These are phyloP conservation scores for Corydoras maculifer DNA, from an alignment of 2,113 vertebrate species.

Conservation along the genomic window DNA sequence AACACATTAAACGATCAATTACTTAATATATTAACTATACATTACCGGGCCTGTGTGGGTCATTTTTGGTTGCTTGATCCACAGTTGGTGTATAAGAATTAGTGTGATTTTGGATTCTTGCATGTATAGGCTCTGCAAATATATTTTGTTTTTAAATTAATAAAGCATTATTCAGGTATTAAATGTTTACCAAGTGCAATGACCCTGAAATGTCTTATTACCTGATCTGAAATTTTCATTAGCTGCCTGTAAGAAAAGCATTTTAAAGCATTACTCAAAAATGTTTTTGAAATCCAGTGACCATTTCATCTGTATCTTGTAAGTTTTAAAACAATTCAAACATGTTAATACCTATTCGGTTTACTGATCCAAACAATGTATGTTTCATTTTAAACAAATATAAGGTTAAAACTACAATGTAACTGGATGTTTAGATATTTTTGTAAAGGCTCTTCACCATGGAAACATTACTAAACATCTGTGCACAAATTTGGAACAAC, in stretches of 20 bases:
- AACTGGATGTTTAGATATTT: too few relatives aligned
- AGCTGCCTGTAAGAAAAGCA: conserved; percentile 72
- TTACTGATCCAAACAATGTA: too few relatives aligned
- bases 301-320: too few relatives aligned
- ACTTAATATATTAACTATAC: background rate
- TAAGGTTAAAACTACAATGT: too few relatives aligned
- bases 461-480: too few relatives aligned
- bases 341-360: too few relatives aligned
- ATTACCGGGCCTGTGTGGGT: conserved; percentile 78
- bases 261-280: too few relatives aligned
- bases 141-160: background rate
- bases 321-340: too few relatives aligned
- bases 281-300: too few relatives aligned
- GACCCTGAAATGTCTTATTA: conserved; percentile 52
- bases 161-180: background rate
- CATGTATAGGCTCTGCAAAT: conserved; percentile 65
- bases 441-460: too few relatives aligned
- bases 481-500: too few relatives aligned
- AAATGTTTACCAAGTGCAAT: background rate
- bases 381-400: too few relatives aligned
- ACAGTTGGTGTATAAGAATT: conserved; percentile 58
- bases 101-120: conserved; percentile 68
- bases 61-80: conserved; percentile 45
- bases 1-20: background rate
- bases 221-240: conserved; percentile 73